A percentile compares a stretch with the other conserved stretches of the same genome.
Conservation (phyloP, 1,140 invertebrate genomes). For the Nasonia vitripennis region DNA sequence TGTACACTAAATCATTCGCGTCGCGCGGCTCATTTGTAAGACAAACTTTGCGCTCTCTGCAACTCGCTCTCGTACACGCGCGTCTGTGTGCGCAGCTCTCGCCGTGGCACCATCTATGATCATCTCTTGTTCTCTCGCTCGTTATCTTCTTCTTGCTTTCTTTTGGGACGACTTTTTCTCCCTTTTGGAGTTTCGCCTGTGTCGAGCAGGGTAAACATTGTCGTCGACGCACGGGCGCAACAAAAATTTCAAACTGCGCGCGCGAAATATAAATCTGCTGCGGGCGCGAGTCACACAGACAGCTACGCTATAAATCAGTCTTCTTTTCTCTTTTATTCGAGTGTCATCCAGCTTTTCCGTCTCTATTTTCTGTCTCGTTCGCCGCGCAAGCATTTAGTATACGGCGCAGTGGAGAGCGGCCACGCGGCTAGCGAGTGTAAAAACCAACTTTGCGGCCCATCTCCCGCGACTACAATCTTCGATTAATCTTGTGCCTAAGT, state of each 20-base stretch:
- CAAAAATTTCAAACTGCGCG: neutral
- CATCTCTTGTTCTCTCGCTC: conserved; percentile 45
- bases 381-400: neutral
- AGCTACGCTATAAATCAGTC: conserved; percentile 19
- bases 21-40: conserved; percentile 73
- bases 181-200: neutral
- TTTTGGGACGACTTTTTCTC: neutral
- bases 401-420: neutral
- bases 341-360: neutral
- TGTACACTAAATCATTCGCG: conserved; percentile 71
- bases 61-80: conserved; percentile 39
- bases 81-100: neutral
- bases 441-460: conserved; percentile 36
- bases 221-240: neutral
- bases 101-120: conserved; percentile 8
- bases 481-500: conserved; percentile 39
- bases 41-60: conserved; percentile 65
- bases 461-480: conserved; percentile 15
- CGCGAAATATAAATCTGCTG: neutral
- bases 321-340: neutral
- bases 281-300: too few species aligned
- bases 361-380: conserved; percentile 25
- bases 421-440: neutral
- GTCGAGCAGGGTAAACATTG: neutral
- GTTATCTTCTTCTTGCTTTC: conserved; percentile 51